phyloP scores from a whole-genome alignment of 2,888 invertebrate species.

The Caenorhabditis sp. region DNA sequence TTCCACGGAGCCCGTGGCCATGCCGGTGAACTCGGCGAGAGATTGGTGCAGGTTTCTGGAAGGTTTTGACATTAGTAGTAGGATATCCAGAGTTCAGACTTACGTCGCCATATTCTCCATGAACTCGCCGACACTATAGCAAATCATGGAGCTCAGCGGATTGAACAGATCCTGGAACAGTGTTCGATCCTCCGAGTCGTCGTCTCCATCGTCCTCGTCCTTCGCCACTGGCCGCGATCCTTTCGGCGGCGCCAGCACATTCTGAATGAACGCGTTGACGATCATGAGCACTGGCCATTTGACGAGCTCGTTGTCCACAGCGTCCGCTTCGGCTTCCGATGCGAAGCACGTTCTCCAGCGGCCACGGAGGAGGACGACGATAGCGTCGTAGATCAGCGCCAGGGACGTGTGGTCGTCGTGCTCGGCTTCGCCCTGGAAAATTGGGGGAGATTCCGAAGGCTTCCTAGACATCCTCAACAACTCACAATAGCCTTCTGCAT shows the following conservation, averaged over 20 bases:
- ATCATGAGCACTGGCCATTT: slow-evolving; percentile 84
- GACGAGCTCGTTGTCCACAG: slow-evolving; percentile 67
- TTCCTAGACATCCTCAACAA: neutral
- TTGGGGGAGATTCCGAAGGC: too few species aligned
- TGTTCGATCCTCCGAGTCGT: slow-evolving; percentile 86
- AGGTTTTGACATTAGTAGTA: neutral
- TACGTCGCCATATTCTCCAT: slow-evolving; percentile 71
- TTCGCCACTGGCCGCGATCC: slow-evolving; percentile 86
- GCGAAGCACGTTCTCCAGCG: slow-evolving; percentile 66
- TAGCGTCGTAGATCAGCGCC: slow-evolving; percentile 88
- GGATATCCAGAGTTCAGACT: too few species aligned
- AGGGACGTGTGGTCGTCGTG: slow-evolving; percentile 87
- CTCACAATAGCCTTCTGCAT: slow-evolving; percentile 73
- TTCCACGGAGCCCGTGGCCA: slow-evolving; percentile 78
- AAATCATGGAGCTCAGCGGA: slow-evolving; percentile 82
- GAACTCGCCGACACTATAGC: slow-evolving; percentile 68
- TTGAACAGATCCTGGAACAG: slow-evolving; percentile 84
- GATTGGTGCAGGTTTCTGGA: slow-evolving; percentile 60
- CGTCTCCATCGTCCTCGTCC: slow-evolving; percentile 86
- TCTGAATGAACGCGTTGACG: slow-evolving; percentile 90
- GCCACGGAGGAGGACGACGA: slow-evolving; percentile 86
- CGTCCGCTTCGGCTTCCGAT: slow-evolving; percentile 50
- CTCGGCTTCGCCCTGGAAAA: slow-evolving; percentile 69
- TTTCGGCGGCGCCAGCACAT: slow-evolving; percentile 90
- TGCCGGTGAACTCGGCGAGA: slow-evolving; percentile 57